Base-by-base conservation (phyloP, 2,888 invertebrate species). In the Artemia sinica region DNA sequence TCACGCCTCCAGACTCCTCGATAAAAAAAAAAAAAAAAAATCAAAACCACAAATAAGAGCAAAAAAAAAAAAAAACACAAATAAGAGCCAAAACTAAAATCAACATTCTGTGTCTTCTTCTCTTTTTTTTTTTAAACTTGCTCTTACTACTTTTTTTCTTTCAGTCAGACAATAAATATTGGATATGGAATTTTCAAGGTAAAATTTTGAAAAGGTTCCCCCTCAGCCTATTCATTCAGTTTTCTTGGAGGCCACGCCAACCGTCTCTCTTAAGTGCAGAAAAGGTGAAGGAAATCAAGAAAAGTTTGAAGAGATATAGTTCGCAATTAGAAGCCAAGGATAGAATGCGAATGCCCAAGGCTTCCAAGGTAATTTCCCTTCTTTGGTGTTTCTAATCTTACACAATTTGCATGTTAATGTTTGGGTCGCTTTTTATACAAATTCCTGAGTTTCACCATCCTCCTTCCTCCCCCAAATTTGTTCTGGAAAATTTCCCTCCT, bases 141-240 rank as follows among this genome's bases (percentile, higher is more conserved):
- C 2, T n/a, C 13, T 5, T 52, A 52, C 13, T 52, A 66, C 49
- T 68, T 66, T 66, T 50, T 48, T 67, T 72, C 68, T 72, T 73
- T 28, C 74, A 82, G 79, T 80, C 81, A 68, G 85, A 86, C 76
- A 82, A 83, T 73, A 96, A 94, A 3, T 98, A 92, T 80, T 93
- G 94, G 84, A 86, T 98, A 76, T 96, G 96, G 89, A 92, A 93
- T 51, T 97, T 98, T 87, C 97, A 98, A 81, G 86, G 86, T 5
- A 82, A 84, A 72, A 81, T 87, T 71, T 77, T 90, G 66, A 84
- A 85, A 73, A 82, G 95, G 75, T 87, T 91, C 72, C 89, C 89
- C 79, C 82, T 94, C 74, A 96, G 95, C 74, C 87, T 87, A 67
- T 95, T 98, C 78, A 91, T 92, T 69, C 93, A 96, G 80, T 85